Conservation (phyloP, 2,888 invertebrate species). For the Drosophila paranaensis region DNA sequence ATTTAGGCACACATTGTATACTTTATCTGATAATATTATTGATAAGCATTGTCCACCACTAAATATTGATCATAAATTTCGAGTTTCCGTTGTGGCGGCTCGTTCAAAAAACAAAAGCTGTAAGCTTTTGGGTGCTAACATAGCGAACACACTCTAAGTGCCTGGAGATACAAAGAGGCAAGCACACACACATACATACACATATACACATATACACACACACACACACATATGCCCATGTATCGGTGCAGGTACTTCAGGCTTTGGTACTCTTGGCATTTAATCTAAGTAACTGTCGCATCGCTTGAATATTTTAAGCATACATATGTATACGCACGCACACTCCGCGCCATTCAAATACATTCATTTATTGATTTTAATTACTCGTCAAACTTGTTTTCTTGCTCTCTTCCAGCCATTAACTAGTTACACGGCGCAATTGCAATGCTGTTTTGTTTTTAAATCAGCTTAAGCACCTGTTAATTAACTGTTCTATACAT, state of each 20-base stretch:
- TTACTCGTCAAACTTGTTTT: neutral
- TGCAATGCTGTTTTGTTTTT: neutral
- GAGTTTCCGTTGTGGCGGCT: slow-evolving; percentile 21
- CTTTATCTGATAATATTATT: slow-evolving; percentile 13
- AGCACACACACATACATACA: neutral
- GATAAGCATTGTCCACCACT: slow-evolving; percentile 19
- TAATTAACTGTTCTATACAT: slow-evolving; percentile 5
- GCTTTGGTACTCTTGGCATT: slow-evolving; percentile 15
- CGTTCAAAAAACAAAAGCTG: slow-evolving; percentile 10
- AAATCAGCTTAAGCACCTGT: slow-evolving; percentile 6
- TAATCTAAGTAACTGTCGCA: slow-evolving; percentile 28
- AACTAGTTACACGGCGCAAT: neutral
- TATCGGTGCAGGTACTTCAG: neutral
- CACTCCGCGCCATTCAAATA: slow-evolving; percentile 3
- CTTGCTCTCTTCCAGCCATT: neutral
- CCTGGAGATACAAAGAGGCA: slow-evolving; percentile 2
- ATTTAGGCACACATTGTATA: neutral
- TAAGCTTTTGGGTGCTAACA: slow-evolving; percentile 14
- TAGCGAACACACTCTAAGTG: slow-evolving; percentile 4
- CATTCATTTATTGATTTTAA: neutral
- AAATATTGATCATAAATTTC: slow-evolving; percentile 21
- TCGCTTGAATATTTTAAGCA: neutral
- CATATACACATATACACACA: too few species aligned
- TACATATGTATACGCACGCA: slow-evolving; percentile 1
- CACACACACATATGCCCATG: neutral